phyloP scores from a whole-genome alignment of 2,113 vertebrate species.

The Lamprotornis superbus region DNA sequence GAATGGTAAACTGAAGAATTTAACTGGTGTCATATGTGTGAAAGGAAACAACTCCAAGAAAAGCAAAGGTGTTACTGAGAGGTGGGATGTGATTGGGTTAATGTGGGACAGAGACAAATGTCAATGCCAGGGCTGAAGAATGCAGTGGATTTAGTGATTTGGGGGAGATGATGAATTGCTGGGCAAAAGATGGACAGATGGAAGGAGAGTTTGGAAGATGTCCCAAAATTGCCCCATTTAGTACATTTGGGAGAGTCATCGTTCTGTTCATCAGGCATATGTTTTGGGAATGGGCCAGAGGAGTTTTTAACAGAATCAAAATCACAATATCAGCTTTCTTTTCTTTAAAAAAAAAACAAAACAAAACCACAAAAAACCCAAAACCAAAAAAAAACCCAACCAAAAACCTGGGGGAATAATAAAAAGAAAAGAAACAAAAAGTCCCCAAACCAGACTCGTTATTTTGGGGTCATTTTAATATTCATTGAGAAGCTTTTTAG shows the following conservation, averaged over 20 bases:
- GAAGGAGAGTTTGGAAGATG: conserved; percentile 41
- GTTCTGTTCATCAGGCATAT: neutral
- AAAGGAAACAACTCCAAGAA: neutral
- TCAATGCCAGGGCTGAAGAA: neutral
- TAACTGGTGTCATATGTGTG: neutral
- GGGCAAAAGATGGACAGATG: conserved; percentile 43
- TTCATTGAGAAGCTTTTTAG: neutral
- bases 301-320: conserved; percentile 21
- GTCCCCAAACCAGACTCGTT: neutral
- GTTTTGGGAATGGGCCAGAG: conserved; percentile 15
- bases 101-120: neutral
- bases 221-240: conserved; percentile 37
- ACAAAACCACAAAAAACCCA: neutral
- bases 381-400: neutral
- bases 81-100: neutral
- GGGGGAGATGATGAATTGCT: neutral
- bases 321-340: neutral
- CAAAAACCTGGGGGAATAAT: neutral
- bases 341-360: neutral
- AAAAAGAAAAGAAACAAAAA: neutral
- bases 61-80: neutral
- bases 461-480: conserved; percentile 7
- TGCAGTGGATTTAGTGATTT: neutral
- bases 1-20: neutral
- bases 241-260: conserved; percentile 36